A percentile compares a stretch with the other conserved stretches of the same genome.
Evolutionary conservation across 1,140 invertebrate genomes (phyloP).

Genomic region (Bicyclus anynana): DNA sequence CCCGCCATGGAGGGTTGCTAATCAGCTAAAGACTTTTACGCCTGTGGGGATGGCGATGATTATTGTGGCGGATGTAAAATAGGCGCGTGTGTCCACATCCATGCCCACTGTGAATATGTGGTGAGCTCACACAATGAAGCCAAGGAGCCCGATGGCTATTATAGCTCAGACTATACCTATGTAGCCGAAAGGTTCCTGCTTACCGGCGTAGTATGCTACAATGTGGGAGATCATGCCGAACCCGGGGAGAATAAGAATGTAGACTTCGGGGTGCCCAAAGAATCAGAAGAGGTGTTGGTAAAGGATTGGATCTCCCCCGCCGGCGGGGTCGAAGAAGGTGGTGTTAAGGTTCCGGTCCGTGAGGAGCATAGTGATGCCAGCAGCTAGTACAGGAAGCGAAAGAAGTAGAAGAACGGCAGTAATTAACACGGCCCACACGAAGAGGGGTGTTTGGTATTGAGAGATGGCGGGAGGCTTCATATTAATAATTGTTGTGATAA

Average conservation of each 20-base stretch:
- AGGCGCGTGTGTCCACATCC: conserved; percentile 84
- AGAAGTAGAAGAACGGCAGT: conserved; percentile 82
- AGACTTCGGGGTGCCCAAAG: background rate
- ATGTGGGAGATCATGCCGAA: conserved; percentile 79
- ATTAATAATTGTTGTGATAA: conserved; percentile 79
- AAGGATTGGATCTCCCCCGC: conserved; percentile 83
- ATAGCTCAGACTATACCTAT: conserved; percentile 29
- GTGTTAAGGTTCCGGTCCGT: conserved; percentile 81
- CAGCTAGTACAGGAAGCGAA: conserved; percentile 84
- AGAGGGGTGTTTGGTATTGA: conserved; percentile 76
- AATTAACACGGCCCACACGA: conserved; percentile 82
- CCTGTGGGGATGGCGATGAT: conserved; percentile 83
- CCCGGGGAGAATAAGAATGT: background rate
- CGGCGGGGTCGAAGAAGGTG: conserved; percentile 82
- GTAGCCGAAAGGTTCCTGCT: conserved; percentile 34
- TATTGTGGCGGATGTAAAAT: conserved; percentile 86
- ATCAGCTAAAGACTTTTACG: conserved; percentile 84
- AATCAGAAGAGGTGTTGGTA: conserved; percentile 88
- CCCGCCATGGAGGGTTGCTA: conserved; percentile 78
- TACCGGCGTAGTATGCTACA: conserved; percentile 67
- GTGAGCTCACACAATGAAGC: conserved; percentile 83
- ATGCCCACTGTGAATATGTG: conserved; percentile 87
- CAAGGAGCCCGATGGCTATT: conserved; percentile 32
- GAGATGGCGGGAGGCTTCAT: conserved; percentile 60
- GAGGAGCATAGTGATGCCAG: conserved; percentile 80